These are phyloP conservation scores for Atherix ibis DNA, from an alignment of 2,888 invertebrate genomes.

Conservation along the genomic window DNA sequence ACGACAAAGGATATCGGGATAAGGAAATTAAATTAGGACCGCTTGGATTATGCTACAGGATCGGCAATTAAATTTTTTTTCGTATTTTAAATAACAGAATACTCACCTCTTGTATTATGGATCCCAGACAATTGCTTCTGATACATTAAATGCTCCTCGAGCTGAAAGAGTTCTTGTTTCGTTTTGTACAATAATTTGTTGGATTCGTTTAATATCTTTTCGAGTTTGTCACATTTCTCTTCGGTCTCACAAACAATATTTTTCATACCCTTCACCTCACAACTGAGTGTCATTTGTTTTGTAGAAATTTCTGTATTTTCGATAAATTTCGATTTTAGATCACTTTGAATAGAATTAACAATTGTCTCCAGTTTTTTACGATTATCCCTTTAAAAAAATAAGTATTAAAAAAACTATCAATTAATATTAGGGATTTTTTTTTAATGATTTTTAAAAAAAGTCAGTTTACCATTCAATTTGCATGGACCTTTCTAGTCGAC, in stretches of 20 bases:
- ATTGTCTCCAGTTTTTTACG: constrained; percentile 22
- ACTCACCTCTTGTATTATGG: constrained; percentile 24
- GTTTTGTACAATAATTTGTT: constrained; percentile 32
- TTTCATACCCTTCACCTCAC: constrained; percentile 35
- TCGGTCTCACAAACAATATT: constrained; percentile 36
- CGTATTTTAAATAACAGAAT: background rate
- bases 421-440: background rate
- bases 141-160: constrained; percentile 31
- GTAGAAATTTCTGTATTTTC: constrained; percentile 26
- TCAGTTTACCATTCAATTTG: no score
- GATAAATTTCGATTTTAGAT: constrained; percentile 21
- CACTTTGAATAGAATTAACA: constrained; percentile 21
- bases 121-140: constrained; percentile 26
- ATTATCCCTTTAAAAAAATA: constrained; percentile 21
- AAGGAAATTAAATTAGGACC: no score
- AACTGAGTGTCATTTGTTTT: constrained; percentile 34
- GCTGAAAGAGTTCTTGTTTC: constrained; percentile 32
- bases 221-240: constrained; percentile 36
- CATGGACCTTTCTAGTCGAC: no score
- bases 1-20: no score
- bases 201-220: constrained; percentile 28
- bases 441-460: no score
- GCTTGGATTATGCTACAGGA: no score
- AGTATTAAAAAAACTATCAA: no score
- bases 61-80: background rate